Evolutionary conservation across 2,113 vertebrate genomes (phyloP).

Genomic region (Pantherophis guttatus): DNA sequence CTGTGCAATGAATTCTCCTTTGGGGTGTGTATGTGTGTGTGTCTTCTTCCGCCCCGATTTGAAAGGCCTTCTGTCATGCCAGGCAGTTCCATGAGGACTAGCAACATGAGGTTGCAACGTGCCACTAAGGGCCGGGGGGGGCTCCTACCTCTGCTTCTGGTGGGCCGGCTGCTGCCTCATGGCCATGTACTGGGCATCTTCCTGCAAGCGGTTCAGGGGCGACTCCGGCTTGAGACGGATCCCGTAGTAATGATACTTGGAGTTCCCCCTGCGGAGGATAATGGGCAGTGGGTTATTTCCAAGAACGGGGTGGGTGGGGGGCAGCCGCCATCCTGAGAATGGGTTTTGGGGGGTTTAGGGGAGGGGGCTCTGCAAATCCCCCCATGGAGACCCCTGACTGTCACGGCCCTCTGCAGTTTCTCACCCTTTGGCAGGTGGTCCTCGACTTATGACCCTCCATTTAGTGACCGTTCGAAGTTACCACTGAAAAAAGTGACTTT

Average conservation of each 20-base stretch:
- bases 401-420: too few relatives aligned
- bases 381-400: too few relatives aligned
- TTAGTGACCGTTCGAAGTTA: too few relatives aligned
- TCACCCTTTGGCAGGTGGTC: too few relatives aligned
- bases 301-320: neutral
- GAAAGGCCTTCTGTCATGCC: neutral
- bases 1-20: neutral
- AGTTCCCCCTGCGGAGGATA: constrained; percentile 83
- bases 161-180: constrained; percentile 95
- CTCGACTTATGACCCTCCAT: too few relatives aligned
- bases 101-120: neutral
- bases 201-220: constrained; percentile 90
- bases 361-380: neutral
- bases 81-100: neutral
- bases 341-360: neutral
- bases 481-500: too few relatives aligned
- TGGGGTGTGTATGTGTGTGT: too few relatives aligned
- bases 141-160: constrained; percentile 91
- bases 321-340: neutral
- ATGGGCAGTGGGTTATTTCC: neutral
- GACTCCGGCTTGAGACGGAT: constrained; percentile 97
- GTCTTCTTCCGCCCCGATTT: neutral
- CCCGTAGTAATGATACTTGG: constrained; percentile 98
- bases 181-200: constrained; percentile 95
- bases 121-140: too few relatives aligned